Base-by-base conservation (phyloP, 2,113 vertebrate genomes). In the Fulica atra region DNA sequence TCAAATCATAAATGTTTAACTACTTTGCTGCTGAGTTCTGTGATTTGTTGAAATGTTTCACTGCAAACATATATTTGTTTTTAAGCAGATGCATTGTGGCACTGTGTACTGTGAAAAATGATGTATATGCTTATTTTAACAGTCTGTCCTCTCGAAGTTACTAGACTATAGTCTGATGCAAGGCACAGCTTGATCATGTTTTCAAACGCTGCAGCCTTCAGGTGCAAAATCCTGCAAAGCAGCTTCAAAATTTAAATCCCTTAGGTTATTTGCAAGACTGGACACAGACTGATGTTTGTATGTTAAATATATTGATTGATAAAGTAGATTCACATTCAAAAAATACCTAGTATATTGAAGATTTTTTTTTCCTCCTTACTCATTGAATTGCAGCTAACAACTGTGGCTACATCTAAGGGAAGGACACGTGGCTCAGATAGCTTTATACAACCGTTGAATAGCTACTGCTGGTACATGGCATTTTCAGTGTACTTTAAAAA, bases 1-100 rank as follows among this genome's bases (percentile, higher is more conserved):
- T 98, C 98, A 98, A 98, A 98, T 98, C 98, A 98, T 98, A 98
- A 98, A 98, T 99, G 98, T 98, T 99, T 98, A 98, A 98, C 98
- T 98, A 98, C 98, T 98, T 98, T 98, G 98, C 97, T 98, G 98
- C 98, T 98, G 98, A 97, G 97, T 98, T 97, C 81, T 96, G 96
- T 97, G 97, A 98, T 98, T 98, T 97, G 97, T 98, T 97, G 96
- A 97, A 98, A 97, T 97, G 89, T 98, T 98, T 98, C 97, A 80
- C 94, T 95, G 80, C 69, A 96, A 97, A 93, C 94, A 89, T 88
- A 54, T 98, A 97, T 98, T 93, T 97, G 88, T 96, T 94, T 96
- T 86, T 92, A 88, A 89, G 97, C 93, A 97, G 96, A 92, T 96
- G 96, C 86, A 81, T 97, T 96, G 93, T 94, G 91, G 85, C 91